Evolutionary conservation across 2,113 vertebrate genomes (phyloP), one percentile per base, ranked within the genome.

Genomic region (Passer domesticus): DNA sequence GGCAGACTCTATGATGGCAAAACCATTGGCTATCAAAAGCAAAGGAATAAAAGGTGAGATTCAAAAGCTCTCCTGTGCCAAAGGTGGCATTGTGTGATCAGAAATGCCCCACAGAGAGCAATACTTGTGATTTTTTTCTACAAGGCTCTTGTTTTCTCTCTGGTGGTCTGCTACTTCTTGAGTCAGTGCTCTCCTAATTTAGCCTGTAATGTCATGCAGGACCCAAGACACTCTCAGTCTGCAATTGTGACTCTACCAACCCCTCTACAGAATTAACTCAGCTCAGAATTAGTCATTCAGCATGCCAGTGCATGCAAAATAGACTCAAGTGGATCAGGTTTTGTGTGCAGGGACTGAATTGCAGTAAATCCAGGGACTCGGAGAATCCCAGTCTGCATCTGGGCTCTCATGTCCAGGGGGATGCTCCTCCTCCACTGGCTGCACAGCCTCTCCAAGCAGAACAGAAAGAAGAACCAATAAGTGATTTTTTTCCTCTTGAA

Each of bases 231-330:
- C 37, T 21, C 72, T 78, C 60, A 75, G 0, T 90, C 80, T 94
- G 73, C 64, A 64, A 4, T 13, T 89, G 83, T 83, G 92, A 68
- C 90, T 94, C 79, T 66, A 67, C 52, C 85, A 90, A 33, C n/a
- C 66, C 66, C 86, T 81, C 83, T 43, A 53, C 66, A 87, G 88
- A 88, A 87, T 94, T 83, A 94, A 89, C 83, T 92, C 80, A 20
- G 64, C 76, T 93, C 92, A 75, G 69, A 72, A 60, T 97, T 92
- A 89, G 69, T 95, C 94, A 96, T 60, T 68, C 2, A 5, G 49
- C 4, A 1, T 95, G 93, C 80, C 73, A 87, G 70, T 3, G n/a
- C 86, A 79, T 89, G 79, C 75, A 58, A 90, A 95, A 83, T 33
- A 90, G 87, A 27, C 92, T 72, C 47, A 25, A 58, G 49, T 94